Percentiles rank a stretch among this genome's conserved stretches.
phyloP scores from a whole-genome alignment of 2,888 invertebrate genomes.

The Sminthurides aquaticus region DNA sequence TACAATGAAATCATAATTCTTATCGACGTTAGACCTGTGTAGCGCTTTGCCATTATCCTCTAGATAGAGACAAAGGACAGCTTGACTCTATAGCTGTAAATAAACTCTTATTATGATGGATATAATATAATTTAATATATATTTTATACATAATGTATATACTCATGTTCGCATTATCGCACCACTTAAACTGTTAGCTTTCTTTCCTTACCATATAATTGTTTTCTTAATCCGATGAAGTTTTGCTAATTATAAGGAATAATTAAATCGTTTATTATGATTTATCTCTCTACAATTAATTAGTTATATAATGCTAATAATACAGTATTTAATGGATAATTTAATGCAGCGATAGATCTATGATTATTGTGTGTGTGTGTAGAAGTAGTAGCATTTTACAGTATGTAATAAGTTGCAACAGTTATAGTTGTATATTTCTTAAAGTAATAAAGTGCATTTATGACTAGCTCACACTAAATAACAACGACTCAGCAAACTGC shows the following conservation, averaged over 20 bases:
- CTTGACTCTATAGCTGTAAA: neutral
- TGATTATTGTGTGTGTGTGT: neutral
- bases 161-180: too few relatives aligned
- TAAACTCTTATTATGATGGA: neutral
- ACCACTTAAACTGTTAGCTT: too few relatives aligned
- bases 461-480: conserved; percentile 23
- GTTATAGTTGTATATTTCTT: neutral
- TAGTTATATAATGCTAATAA: neutral
- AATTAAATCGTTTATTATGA: neutral
- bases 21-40: neutral
- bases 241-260: neutral
- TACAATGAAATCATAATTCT: neutral
- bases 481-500: conserved; percentile 15
- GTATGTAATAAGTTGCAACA: neutral
- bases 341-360: neutral
- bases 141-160: too few relatives aligned
- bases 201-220: too few relatives aligned
- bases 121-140: neutral
- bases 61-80: neutral
- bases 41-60: neutral
- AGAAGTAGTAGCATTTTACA: neutral
- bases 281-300: neutral
- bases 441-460: neutral
- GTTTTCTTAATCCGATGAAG: too few relatives aligned
- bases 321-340: neutral